phyloP scores from a whole-genome alignment of 2,888 invertebrate genomes.

The Nesidiocoris tenuis region DNA sequence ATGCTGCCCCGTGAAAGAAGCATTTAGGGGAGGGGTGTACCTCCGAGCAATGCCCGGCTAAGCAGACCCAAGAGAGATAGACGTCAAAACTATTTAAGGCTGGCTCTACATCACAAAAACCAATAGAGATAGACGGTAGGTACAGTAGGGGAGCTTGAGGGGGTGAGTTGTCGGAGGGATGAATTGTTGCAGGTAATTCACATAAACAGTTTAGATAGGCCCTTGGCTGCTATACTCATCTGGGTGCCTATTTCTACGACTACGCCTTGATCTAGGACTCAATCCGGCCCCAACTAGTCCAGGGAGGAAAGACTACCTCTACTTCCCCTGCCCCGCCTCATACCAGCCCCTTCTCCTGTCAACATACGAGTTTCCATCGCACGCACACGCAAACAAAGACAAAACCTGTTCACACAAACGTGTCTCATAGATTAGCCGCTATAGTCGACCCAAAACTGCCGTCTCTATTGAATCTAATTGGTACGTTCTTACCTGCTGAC shows the following conservation, averaged over 20 bases:
- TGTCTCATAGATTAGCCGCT: neutral
- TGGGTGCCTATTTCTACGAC: too few relatives aligned
- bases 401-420: neutral
- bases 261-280: neutral
- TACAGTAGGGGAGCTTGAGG: too few relatives aligned
- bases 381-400: neutral
- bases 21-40: neutral
- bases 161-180: constrained; percentile 23
- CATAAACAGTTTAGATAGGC: constrained; percentile 40
- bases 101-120: constrained; percentile 22
- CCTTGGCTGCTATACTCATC: neutral
- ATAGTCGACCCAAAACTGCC: neutral
- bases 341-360: neutral
- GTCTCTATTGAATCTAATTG: constrained; percentile 19
- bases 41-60: neutral
- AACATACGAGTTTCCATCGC: neutral
- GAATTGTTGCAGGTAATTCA: constrained; percentile 40
- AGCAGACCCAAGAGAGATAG: constrained; percentile 15
- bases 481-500: constrained; percentile 19
- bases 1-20: constrained; percentile 26
- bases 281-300: neutral
- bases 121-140: neutral
- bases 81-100: constrained; percentile 39
- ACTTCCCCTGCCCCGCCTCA: neutral
- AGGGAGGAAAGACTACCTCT: too few relatives aligned